A percentile compares a stretch with the other conserved stretches of the same genome.
Conservation (phyloP, 2,113 vertebrate genomes). For the Pterocles burchelli region DNA sequence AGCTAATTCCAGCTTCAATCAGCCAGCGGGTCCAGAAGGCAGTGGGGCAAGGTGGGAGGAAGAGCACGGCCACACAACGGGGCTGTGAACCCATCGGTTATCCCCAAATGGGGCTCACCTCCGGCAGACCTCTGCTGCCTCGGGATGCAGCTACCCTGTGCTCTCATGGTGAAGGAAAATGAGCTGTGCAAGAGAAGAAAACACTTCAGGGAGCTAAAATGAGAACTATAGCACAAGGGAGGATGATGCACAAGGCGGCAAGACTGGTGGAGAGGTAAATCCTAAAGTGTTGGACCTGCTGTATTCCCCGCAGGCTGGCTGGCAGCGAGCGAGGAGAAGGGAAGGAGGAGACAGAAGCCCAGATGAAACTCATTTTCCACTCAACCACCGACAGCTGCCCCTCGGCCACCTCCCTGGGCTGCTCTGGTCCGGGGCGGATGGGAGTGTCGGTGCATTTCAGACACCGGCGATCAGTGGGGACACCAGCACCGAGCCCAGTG, state of each 20-base stretch:
- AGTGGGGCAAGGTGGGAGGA: not conserved
- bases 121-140: fast-evolving
- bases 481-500: fast-evolving
- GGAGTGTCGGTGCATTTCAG: not conserved
- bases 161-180: fast-evolving
- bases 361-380: not conserved
- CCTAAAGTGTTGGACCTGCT: not conserved
- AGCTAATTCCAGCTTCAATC: not conserved
- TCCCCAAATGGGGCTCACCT: not conserved
- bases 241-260: not conserved
- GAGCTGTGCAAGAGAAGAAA: not conserved
- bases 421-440: not conserved
- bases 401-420: not conserved
- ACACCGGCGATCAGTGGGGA: fast-evolving
- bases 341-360: not conserved
- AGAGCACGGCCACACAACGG: fast-evolving
- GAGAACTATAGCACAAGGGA: not conserved
- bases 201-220: no score
- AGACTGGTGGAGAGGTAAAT: not conserved
- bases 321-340: not conserved
- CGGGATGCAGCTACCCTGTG: fast-evolving
- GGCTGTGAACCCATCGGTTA: not conserved
- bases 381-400: not conserved
- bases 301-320: not conserved
- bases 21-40: not conserved